These are phyloP conservation scores for Spodoptera picta DNA, from an alignment of 2,888 invertebrate species.

Conservation along the genomic window DNA sequence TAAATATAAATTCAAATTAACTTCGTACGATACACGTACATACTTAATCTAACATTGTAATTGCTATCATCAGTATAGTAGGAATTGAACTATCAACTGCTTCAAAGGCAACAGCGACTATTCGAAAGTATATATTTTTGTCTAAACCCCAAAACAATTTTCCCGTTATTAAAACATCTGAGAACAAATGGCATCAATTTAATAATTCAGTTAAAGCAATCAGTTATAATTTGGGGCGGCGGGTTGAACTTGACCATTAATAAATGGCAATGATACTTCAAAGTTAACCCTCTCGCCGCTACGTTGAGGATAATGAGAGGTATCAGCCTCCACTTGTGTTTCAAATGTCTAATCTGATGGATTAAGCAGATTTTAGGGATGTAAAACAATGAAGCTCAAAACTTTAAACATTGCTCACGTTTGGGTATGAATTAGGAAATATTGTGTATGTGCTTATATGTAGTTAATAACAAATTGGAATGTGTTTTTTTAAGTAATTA, in stretches of 20 bases:
- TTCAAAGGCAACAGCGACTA: too few relatives aligned
- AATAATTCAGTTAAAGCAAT: constrained; percentile 85
- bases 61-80: too few relatives aligned
- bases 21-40: too few relatives aligned
- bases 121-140: not conserved
- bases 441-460: not conserved
- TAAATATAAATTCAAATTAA: too few relatives aligned
- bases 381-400: constrained; percentile 35
- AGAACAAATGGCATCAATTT: constrained; percentile 82
- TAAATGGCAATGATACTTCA: constrained; percentile 88
- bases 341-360: constrained; percentile 54
- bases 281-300: constrained; percentile 81
- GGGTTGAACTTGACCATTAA: constrained; percentile 86
- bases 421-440: not conserved
- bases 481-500: not conserved
- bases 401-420: constrained; percentile 20
- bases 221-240: constrained; percentile 77
- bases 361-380: constrained; percentile 38
- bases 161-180: constrained; percentile 57
- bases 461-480: not conserved
- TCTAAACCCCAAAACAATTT: constrained; percentile 44
- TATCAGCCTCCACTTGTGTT: constrained; percentile 70
- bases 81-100: too few relatives aligned
- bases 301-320: constrained; percentile 74
- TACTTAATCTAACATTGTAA: too few relatives aligned